These are phyloP conservation scores for Taenioides sp. DNA, from an alignment of 2,797 vertebrate genomes.

Conservation along the genomic window DNA sequence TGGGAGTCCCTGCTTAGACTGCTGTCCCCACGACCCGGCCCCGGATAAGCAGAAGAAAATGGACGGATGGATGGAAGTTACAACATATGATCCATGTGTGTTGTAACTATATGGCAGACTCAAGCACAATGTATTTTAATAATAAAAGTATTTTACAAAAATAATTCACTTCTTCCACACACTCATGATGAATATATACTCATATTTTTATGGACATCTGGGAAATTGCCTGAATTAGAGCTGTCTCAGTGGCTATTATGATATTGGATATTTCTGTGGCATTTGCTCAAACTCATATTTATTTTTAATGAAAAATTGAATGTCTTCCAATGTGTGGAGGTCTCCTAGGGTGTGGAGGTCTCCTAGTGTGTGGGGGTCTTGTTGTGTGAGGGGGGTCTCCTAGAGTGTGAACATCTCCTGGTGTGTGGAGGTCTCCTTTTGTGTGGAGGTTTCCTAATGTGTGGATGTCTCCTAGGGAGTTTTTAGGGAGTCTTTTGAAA, in stretches of 20 bases:
- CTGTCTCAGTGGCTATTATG: not conserved
- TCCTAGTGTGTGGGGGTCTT: not conserved
- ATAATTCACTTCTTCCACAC: not conserved
- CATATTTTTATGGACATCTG: not conserved
- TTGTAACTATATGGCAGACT: no score
- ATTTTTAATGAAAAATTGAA: not conserved
- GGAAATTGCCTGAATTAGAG: not conserved
- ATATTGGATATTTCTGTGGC: not conserved
- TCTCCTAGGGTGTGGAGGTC: not conserved
- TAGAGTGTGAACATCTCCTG: not conserved
- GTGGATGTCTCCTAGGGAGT: not conserved
- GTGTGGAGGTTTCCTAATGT: not conserved
- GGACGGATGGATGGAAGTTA: no score
- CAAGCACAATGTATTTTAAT: not conserved
- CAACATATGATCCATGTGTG: no score
- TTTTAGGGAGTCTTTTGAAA: not conserved
- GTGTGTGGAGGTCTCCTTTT: not conserved
- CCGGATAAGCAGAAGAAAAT: no score
- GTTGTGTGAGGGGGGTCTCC: not conserved
- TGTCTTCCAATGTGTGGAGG: not conserved
- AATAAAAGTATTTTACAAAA: not conserved
- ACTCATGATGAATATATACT: not conserved
- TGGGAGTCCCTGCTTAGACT: no score
- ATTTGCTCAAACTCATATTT: not conserved
- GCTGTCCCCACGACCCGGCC: no score